Base-by-base conservation (phyloP, 2,888 invertebrate species). In the Drosophila borborema region DNA sequence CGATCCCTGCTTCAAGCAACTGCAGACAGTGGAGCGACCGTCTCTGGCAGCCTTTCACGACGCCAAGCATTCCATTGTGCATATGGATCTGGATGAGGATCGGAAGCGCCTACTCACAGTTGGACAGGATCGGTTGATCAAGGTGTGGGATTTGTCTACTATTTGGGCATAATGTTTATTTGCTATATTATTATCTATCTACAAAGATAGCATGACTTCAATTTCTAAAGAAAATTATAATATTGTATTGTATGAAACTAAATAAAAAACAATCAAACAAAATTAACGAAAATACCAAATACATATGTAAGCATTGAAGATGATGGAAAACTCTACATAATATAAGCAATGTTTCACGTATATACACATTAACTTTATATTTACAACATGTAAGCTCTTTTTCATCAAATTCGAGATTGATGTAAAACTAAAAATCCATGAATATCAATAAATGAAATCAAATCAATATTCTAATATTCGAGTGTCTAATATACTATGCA, bases 21-120 rank as follows among this genome's bases (percentile, higher is more conserved):
- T 98, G 48, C 96, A 97, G 87, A 96, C 97, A 87, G 96, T 96
- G 83, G 98, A 98, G 98, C 96, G 97, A 90, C 97, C 97, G 63
- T 97, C 99, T 1, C 94, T 99, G 91, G 99, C 99, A 34, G 97
- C 97, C 65, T 98, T 98, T 94, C 98, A 99, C 93, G 99, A 99
- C 93, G 96, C 97, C 87, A 98, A 98, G 93, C 99, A 99, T 92
- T 96, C 96, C 66, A 96, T 99, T 74, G 95, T 96, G 12, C 96
- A 96, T 48, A 97, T 99, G 95, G 96, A 97, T 93, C 94, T 99
- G 78, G 98, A 99, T 94, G 97, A 98, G 92, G 95, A 97, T 59
- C 95, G 97, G 51, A 97, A 97, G 89, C 95, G 96, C 89, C 95
- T 99, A 91, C 95, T 98, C 74, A 98, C 99, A 4, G 97, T 98